A percentile compares a stretch with the other conserved stretches of the same genome.
These are phyloP conservation scores for Petaurus breviceps DNA, from an alignment of 2,113 vertebrate species.

Conservation along the genomic window DNA sequence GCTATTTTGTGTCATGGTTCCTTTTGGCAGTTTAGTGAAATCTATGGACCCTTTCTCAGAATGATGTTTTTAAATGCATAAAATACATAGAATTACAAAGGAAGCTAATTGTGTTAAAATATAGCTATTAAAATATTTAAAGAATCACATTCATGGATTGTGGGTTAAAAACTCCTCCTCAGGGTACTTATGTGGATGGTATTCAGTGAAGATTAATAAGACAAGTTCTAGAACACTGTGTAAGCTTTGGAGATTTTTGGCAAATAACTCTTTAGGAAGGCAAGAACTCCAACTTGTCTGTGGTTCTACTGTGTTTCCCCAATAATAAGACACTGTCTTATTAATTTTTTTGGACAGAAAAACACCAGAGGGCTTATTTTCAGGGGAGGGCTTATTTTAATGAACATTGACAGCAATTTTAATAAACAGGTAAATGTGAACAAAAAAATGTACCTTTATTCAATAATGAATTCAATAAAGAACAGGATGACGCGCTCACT, in stretches of 20 bases:
- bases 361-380: no score
- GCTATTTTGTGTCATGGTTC: not conserved
- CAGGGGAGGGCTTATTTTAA: no score
- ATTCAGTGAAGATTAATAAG: not conserved
- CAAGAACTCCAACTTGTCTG: not conserved
- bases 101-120: not conserved
- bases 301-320: no score
- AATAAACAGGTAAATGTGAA: no score
- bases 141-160: not conserved
- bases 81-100: not conserved
- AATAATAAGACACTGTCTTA: no score
- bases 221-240: not conserved
- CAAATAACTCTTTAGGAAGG: not conserved
- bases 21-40: not conserved
- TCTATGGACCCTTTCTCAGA: not conserved
- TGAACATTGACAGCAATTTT: no score
- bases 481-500: no score
- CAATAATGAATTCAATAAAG: no score
- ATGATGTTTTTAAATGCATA: not conserved
- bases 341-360: no score
- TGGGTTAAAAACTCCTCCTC: not conserved
- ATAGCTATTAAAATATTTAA: not conserved
- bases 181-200: not conserved
- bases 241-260: not conserved
- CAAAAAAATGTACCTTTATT: no score